Conservation (phyloP, 2,888 invertebrate genomes). For the Acanthoscelides obtectus region DNA sequence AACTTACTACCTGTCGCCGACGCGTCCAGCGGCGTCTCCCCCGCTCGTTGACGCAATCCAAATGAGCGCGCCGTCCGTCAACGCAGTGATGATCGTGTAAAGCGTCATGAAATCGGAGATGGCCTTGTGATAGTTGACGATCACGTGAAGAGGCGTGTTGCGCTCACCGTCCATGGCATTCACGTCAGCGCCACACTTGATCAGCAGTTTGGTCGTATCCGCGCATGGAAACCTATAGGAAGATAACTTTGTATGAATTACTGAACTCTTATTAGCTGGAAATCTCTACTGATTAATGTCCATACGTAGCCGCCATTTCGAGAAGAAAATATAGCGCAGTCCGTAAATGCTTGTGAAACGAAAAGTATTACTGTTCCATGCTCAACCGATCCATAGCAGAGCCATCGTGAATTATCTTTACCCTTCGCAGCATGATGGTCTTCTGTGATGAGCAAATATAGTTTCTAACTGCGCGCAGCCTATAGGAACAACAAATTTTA, state of each 20-base stretch:
- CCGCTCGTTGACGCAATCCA: constrained; percentile 72
- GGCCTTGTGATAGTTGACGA: constrained; percentile 44
- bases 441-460: no score
- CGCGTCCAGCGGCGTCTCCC: constrained; percentile 72
- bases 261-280: no score
- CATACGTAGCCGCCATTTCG: no score
- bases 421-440: no score
- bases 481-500: not conserved
- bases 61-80: constrained; percentile 68
- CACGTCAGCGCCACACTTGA: constrained; percentile 76
- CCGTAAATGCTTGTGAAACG: no score
- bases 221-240: constrained; percentile 72
- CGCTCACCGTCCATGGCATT: constrained; percentile 70
- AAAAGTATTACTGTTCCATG: no score
- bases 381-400: no score
- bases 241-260: not conserved
- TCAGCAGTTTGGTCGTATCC: constrained; percentile 66
- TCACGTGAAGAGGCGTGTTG: constrained; percentile 73
- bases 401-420: no score
- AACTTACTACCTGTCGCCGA: constrained; percentile 59
- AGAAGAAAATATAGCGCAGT: no score
- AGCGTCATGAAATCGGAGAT: constrained; percentile 54
- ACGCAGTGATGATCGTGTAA: constrained; percentile 55
- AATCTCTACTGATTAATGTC: no score
- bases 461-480: no score